These are phyloP conservation scores for Neoitamus cyanurus DNA, from an alignment of 2,888 invertebrate species.

Conservation along the genomic window DNA sequence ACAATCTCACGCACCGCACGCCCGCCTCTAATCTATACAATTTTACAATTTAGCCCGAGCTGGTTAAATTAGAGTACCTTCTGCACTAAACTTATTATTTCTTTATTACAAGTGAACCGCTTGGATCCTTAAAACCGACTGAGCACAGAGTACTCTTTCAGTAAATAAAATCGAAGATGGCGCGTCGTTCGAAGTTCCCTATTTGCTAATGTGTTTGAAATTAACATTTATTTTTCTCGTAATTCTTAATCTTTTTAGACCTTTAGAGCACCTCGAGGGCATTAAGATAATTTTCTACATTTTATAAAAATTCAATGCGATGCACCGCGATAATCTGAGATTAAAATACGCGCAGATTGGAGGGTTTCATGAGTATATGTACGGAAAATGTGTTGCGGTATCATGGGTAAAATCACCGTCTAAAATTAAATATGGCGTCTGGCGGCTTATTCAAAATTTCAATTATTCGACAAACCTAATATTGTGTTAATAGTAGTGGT, in stretches of 20 bases:
- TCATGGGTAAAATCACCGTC: constrained; percentile 62
- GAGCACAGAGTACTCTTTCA: constrained; percentile 69
- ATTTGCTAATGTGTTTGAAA: constrained; percentile 50
- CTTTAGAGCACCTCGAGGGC: background rate
- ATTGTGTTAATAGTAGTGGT: background rate
- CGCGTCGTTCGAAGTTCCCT: constrained; percentile 68
- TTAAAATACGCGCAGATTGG: constrained; percentile 64
- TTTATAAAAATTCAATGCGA: constrained; percentile 45
- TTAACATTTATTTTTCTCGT: constrained; percentile 53
- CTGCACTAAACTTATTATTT: background rate
- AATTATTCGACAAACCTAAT: constrained; percentile 52
- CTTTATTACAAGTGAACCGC: constrained; percentile 63
- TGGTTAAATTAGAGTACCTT: background rate
- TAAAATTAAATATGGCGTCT: constrained; percentile 59
- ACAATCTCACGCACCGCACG: constrained; percentile 41
- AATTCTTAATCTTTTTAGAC: constrained; percentile 54
- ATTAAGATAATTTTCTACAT: background rate
- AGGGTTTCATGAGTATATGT: constrained; percentile 77
- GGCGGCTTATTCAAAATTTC: constrained; percentile 64
- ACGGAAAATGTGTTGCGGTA: constrained; percentile 65
- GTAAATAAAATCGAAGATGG: constrained; percentile 79
- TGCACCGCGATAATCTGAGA: constrained; percentile 59
- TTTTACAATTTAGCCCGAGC: background rate
- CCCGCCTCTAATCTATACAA: constrained; percentile 46
- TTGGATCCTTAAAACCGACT: constrained; percentile 73